phyloP scores from a whole-genome alignment of 2,888 invertebrate species.

The Oligia fasciuncula region DNA sequence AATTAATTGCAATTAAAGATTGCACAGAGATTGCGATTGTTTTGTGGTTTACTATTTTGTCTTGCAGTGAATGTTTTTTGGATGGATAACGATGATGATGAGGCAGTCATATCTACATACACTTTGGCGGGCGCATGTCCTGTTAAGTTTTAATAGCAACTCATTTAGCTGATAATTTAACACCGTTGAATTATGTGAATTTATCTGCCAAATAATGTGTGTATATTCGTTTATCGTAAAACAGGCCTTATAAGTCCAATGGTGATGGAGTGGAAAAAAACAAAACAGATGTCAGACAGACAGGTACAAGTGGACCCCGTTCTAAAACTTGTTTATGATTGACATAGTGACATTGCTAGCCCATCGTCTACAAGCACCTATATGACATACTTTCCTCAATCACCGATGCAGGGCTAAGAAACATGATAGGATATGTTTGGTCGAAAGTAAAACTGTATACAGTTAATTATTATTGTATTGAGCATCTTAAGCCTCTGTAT shows the following conservation, averaged over 20 bases:
- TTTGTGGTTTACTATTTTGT: not conserved
- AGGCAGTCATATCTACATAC: not conserved
- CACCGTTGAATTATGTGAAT: not conserved
- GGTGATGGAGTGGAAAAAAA: not conserved
- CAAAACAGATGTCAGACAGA: not conserved
- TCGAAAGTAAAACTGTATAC: conserved; percentile 8
- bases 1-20: not conserved
- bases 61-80: not conserved
- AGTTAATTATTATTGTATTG: not conserved
- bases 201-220: not conserved
- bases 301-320: conserved; percentile 29
- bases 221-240: not conserved
- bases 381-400: conserved; percentile 45
- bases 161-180: not conserved
- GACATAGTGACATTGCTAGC: conserved; percentile 50
- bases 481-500: not conserved
- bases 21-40: not conserved
- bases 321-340: conserved; percentile 47
- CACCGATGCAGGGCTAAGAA: conserved; percentile 19
- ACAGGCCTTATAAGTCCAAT: not conserved
- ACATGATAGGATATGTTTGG: not conserved
- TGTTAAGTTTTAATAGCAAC: not conserved
- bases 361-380: conserved; percentile 24
- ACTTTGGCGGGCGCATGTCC: not conserved
- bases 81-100: no score